Evolutionary conservation across 2,888 invertebrate species (phyloP), one percentile per base, ranked within the genome.

Genomic region (Spilosoma lubricipeda): DNA sequence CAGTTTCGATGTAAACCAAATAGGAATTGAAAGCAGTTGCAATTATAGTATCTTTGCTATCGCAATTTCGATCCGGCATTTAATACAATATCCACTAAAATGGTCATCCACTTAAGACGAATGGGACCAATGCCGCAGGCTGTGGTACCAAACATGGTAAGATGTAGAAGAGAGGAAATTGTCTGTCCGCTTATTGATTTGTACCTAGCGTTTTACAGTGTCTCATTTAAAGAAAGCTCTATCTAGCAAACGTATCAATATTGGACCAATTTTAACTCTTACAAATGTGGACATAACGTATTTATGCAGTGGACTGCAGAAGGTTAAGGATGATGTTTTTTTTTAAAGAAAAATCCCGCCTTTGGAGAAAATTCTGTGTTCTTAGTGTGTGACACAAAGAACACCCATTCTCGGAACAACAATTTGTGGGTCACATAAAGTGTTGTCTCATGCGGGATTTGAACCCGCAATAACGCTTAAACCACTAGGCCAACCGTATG

Each of bases 51-150:
- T 39, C 65, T 33, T 64, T 23, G 65, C 52, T 68, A 76, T 72
- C 72, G 45, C 59, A 39, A 71, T 71, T 73, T 66, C 39, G 56
- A 68, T 71, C 67, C 33, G 70, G 45, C 64, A 18, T 73, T 76
- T 63, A 27, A 68, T 63, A 52, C 72, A 84, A 80, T 77, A 71
- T 42, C 72, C 56, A 65, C 85, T 77, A 76, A 82, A 84, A 76
- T 67, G 64, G 80, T 77, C 67, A 66, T 15, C 39, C 68, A 76
- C 70, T 76, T 76, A 65, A 45, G 36, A 39, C 56, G 64, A 71
- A 20, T 65, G 71, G 63, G 39, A 68, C 71, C 63, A 65, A 56
- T 63, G 74, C 85, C 82, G 8, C 33, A 13, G 73, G 85, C 74
- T 2, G 64, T 56, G 52, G 13, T n/a, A 59, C 84, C 82, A 70